These are phyloP conservation scores for Listronotus oregonensis DNA, from an alignment of 1,140 invertebrate species.

Conservation along the genomic window DNA sequence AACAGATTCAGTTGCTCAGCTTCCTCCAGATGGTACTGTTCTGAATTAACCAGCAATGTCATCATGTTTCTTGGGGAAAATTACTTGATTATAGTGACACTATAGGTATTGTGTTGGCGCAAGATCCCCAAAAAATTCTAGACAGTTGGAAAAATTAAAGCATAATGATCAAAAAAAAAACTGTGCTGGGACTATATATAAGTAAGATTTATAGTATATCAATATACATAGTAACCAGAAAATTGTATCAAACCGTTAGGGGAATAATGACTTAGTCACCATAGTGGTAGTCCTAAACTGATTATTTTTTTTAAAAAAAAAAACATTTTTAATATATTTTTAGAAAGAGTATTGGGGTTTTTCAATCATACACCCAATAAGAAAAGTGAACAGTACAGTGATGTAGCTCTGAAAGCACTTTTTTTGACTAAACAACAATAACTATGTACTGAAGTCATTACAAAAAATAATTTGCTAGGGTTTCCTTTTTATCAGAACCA, in stretches of 20 bases:
- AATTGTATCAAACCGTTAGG: no score
- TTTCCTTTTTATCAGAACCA: slow-evolving; percentile 78
- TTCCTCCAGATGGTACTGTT: slow-evolving; percentile 95
- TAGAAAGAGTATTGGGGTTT: slow-evolving; percentile 85
- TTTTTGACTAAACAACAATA: slow-evolving; percentile 90
- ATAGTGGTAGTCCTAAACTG: no score
- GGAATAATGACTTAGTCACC: no score
- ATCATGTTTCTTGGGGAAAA: slow-evolving; percentile 86
- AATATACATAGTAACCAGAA: no score
- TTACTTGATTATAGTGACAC: slow-evolving; percentile 79
- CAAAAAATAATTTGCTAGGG: slow-evolving; percentile 80
- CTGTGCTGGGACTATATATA: slow-evolving; percentile 76
- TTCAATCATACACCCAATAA: slow-evolving; percentile 82
- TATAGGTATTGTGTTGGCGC: slow-evolving; percentile 66
- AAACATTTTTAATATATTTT: slow-evolving; percentile 43
- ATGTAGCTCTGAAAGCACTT: slow-evolving; percentile 81
- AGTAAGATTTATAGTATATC: slow-evolving; percentile 59
- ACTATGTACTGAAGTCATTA: slow-evolving; percentile 89
- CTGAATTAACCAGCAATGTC: slow-evolving; percentile 92
- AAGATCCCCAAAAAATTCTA: slow-evolving; percentile 66
- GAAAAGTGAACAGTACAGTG: slow-evolving; percentile 86
- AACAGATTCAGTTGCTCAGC: slow-evolving; percentile 78
- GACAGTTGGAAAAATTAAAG: slow-evolving; percentile 58
- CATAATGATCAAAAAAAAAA: slow-evolving; percentile 63
- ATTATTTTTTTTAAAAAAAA: no score